phyloP scores from a whole-genome alignment of 2,888 invertebrate genomes.

The Cryptocephalus primarius region DNA sequence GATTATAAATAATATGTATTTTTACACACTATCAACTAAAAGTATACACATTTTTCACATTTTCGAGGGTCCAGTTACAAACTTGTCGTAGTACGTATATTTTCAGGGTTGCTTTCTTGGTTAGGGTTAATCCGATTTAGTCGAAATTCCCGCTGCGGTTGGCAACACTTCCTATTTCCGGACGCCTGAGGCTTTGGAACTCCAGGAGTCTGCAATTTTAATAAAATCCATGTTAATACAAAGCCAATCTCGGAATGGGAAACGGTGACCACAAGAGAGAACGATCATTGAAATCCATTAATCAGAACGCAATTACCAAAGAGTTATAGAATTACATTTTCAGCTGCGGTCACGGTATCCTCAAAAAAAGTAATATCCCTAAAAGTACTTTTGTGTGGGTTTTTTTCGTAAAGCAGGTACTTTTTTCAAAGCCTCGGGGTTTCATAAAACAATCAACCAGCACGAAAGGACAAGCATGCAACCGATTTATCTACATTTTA shows the following conservation, averaged over 20 bases:
- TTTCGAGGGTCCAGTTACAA: conserved; percentile 16
- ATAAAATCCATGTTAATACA: conserved; percentile 16
- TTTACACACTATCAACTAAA: conserved; percentile 31
- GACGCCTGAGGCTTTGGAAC: conserved; percentile 29
- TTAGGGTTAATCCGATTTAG: conserved; percentile 23
- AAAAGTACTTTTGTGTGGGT: too few species aligned
- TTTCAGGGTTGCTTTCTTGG: conserved; percentile 4
- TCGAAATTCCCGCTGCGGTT: conserved; percentile 23
- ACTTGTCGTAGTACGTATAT: conserved; percentile 32
- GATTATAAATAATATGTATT: conserved; percentile 30
- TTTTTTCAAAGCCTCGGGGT: too few species aligned
- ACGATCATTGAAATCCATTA: too few species aligned
- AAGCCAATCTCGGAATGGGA: conserved; percentile 11
- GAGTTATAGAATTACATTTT: too few species aligned
- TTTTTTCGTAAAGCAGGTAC: too few species aligned
- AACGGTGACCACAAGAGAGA: too few species aligned
- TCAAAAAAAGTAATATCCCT: too few species aligned
- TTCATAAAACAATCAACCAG: too few species aligned
- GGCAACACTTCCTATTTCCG: conserved; percentile 28
- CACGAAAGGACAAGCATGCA: too few species aligned
- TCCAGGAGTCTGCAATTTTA: conserved; percentile 31
- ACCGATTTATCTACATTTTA: too few species aligned
- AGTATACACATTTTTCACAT: conserved; percentile 37
- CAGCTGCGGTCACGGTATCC: too few species aligned
- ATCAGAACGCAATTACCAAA: too few species aligned